phyloP scores from a whole-genome alignment of 2,888 invertebrate genomes.

The Rhogogaster chlorosoma region DNA sequence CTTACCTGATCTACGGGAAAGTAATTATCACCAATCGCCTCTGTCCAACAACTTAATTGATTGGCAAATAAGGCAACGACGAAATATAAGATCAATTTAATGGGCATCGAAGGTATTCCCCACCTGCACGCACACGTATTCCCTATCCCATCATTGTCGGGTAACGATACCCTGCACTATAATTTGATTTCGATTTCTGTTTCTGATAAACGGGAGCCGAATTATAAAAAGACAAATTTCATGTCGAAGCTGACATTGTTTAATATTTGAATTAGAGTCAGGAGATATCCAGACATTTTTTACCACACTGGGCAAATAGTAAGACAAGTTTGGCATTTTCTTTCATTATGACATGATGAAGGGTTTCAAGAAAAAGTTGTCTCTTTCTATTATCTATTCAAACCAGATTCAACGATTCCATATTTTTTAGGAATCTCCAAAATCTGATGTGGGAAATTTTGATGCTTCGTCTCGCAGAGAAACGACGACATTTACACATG shows the following conservation, averaged over 20 bases:
- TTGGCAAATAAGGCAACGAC: conserved; percentile 39
- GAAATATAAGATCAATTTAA: conserved; percentile 40
- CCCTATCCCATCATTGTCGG: not conserved
- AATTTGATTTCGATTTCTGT: not conserved
- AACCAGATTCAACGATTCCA: not conserved
- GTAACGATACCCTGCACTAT: not conserved
- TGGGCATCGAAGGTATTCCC: conserved; percentile 9
- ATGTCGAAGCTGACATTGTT: not conserved
- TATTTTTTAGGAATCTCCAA: not conserved
- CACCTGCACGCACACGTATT: not conserved
- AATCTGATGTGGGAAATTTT: not conserved
- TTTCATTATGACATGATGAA: no score
- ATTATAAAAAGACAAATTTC: not conserved
- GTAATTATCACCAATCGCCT: conserved; percentile 48
- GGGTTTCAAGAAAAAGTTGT: not conserved
- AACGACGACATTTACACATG: not conserved
- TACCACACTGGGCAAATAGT: not conserved
- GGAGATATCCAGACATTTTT: not conserved
- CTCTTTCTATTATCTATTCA: not conserved
- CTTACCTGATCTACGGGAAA: conserved; percentile 31
- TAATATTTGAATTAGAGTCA: not conserved
- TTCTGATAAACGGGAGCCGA: not conserved
- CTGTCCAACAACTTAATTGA: conserved; percentile 49
- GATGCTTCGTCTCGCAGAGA: not conserved
- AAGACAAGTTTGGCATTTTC: not conserved